Evolutionary conservation across 1,140 invertebrate species (phyloP).

Genomic region (Caenorhabditis latens): DNA sequence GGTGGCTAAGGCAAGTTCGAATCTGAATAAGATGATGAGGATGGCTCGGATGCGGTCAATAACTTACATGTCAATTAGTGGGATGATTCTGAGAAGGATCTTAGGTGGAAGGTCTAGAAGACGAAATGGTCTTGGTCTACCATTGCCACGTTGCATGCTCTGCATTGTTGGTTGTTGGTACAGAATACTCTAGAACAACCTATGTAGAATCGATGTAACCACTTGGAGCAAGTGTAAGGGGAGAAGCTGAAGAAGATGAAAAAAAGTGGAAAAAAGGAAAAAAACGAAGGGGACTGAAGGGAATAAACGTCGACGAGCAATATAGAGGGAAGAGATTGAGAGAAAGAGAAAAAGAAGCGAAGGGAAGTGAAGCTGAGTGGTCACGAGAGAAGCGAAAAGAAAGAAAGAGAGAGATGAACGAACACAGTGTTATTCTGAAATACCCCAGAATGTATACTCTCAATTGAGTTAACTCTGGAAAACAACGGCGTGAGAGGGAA

Average conservation of each 20-base stretch:
- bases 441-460: too few relatives aligned
- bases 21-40: not conserved
- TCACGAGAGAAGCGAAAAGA: not conserved
- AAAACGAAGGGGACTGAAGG: too few relatives aligned
- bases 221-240: not conserved
- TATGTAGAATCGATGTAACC: not conserved
- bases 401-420: not conserved
- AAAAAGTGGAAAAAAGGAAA: too few relatives aligned
- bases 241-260: not conserved
- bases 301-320: too few relatives aligned
- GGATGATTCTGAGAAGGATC: not conserved
- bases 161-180: not conserved
- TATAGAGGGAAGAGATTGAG: not conserved
- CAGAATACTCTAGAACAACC: not conserved
- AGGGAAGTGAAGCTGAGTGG: not conserved
- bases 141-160: not conserved
- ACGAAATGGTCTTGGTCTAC: not conserved
- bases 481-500: too few relatives aligned
- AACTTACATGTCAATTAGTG: not conserved
- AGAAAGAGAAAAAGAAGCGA: not conserved
- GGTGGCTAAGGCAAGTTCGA: not conserved
- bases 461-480: too few relatives aligned
- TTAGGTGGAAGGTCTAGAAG: constrained; percentile 8
- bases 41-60: not conserved
- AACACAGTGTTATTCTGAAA: not conserved